Base-by-base conservation (phyloP, 2,113 vertebrate genomes). In the Calonectris borealis region DNA sequence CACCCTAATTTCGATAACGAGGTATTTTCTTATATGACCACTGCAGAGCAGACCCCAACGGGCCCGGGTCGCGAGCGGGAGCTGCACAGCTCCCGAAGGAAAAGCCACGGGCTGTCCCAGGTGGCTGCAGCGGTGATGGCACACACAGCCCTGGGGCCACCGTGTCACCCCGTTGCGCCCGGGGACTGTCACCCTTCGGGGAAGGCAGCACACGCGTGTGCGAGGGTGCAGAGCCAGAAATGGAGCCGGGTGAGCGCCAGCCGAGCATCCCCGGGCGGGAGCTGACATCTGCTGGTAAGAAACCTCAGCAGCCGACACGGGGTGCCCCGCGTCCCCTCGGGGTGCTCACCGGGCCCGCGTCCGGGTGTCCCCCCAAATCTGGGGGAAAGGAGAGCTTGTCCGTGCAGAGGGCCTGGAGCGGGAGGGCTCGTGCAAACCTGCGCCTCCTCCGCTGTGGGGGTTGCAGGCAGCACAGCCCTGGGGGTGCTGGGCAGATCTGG, bases 211-310 rank as follows among this genome's bases (percentile, higher is more conserved):
- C 40, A 40, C 6, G 38, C 22, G 22, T 16, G 34, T 20, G 72
- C 17, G 16, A 26, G 1, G 13, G 34, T 22, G 60, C 60, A 7
- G 48, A 52, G 68, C 8, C 29, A 5, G 15, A 7, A 26, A 2
- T 3, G 40, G 54, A 48, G 38, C 40, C 2, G 9, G 36, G 2
- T 8, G 6, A 32, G 31, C 44, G 8, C 5, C 14, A 21, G 29
- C 19, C 2, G 40, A 26, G 57, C 92, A 88, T 71, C 77, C 90
- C 87, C 84, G 22, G 81, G 57, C 48, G 36, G 90, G 80, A 94
- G 92, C 94, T 96, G 96, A 94, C 92, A 92, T 78, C 96, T 96
- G 94, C 90, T 93, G 96, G 96, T 36, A 2, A 42, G 46, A 90
- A 62, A 38, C 4, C 71, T 71, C 52, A 17, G 87, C 79, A 48